Conservation (phyloP, 2,888 invertebrate genomes). For the Tenodera sinensis region DNA sequence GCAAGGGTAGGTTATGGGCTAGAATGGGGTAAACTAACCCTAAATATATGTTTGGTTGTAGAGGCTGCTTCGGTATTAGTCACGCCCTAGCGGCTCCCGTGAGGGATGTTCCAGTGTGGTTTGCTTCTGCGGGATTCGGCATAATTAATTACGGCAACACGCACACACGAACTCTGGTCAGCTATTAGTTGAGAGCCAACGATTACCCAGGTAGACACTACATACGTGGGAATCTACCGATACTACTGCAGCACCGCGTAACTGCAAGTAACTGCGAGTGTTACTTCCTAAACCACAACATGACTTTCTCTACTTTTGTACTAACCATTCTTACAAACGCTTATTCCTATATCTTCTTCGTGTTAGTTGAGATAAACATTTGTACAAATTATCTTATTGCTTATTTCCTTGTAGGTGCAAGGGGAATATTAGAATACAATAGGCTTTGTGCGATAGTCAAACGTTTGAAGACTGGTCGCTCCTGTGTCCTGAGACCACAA, state of each 20-base stretch:
- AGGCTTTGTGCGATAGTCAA: no score
- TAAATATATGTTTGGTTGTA: background rate
- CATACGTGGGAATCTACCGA: background rate
- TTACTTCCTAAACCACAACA: no score
- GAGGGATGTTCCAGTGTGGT: background rate
- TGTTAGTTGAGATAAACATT: no score
- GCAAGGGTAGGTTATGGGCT: background rate
- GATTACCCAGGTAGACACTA: background rate
- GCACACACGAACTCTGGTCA: background rate
- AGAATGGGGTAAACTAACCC: background rate
- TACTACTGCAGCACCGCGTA: background rate
- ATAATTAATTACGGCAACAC: constrained; percentile 4
- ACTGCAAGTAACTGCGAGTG: no score
- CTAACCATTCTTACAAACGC: no score
- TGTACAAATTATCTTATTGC: no score
- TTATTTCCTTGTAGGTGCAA: no score
- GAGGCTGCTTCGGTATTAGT: background rate
- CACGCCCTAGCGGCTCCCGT: constrained; percentile 1
- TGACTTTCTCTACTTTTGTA: no score
- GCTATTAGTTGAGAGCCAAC: background rate
- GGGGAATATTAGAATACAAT: no score
- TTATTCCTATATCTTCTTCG: no score
- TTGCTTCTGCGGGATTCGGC: background rate
- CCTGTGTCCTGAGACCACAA: no score
- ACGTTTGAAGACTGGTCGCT: no score